A percentile compares a stretch with the other conserved stretches of the same genome.
These are phyloP conservation scores for Cotesia chilonis DNA, from an alignment of 1,140 invertebrate species.

Conservation along the genomic window DNA sequence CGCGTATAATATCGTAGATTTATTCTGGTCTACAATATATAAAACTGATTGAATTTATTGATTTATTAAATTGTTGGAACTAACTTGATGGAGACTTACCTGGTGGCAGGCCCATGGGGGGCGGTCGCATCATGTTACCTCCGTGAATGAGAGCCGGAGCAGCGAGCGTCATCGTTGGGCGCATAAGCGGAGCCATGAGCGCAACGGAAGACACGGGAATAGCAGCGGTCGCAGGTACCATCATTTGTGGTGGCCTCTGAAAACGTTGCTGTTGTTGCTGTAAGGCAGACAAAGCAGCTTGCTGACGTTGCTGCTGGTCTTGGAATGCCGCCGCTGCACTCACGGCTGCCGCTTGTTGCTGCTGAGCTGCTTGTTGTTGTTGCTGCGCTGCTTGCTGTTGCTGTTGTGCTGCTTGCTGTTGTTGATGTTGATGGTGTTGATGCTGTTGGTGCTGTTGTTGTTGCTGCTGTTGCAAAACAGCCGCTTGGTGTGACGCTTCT, in stretches of 20 bases:
- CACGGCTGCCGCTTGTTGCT: slow-evolving; percentile 28
- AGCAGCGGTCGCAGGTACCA: slow-evolving; percentile 61
- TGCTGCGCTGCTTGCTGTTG: slow-evolving; percentile 47
- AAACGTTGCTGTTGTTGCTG: slow-evolving; percentile 54
- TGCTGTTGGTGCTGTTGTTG: slow-evolving; percentile 48
- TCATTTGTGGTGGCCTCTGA: slow-evolving; percentile 58
- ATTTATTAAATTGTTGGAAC: no score
- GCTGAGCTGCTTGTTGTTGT: slow-evolving; percentile 53
- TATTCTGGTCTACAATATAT: background rate
- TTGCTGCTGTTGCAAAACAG: slow-evolving; percentile 56
- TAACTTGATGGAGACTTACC: slow-evolving; percentile 67
- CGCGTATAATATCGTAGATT: slow-evolving; percentile 6
- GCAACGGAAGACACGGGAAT: slow-evolving; percentile 68
- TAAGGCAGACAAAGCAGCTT: slow-evolving; percentile 52
- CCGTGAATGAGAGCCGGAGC: slow-evolving; percentile 74
- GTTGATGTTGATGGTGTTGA: slow-evolving; percentile 49
- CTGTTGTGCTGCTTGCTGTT: slow-evolving; percentile 54
- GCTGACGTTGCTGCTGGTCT: slow-evolving; percentile 48
- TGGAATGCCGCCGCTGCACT: slow-evolving; percentile 33
- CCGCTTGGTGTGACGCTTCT: slow-evolving; percentile 67
- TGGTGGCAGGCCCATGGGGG: slow-evolving; percentile 75
- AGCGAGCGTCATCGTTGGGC: slow-evolving; percentile 72
- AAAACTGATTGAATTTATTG: background rate
- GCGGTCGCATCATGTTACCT: slow-evolving; percentile 79
- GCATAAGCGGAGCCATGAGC: slow-evolving; percentile 70